Conservation (phyloP, 2,113 vertebrate genomes). For the Elaphurus davidianus region DNA sequence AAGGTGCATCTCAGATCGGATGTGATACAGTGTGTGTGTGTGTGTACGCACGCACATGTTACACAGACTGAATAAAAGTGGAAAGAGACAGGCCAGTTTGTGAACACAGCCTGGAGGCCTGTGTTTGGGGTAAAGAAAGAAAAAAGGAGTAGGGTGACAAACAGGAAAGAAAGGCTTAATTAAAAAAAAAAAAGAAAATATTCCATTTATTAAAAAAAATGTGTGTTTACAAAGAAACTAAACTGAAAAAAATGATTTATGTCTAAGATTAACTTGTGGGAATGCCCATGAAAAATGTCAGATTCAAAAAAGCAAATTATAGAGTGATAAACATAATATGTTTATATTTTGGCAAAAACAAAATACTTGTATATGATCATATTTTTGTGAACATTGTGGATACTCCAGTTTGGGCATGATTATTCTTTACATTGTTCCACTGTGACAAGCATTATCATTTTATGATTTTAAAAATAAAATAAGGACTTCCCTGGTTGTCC, state of each 20-base stretch:
- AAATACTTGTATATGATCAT: background rate
- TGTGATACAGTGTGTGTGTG: background rate
- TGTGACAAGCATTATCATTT: background rate
- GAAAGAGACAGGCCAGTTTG: background rate
- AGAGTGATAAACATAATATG: background rate
- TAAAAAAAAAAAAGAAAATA: too few species aligned
- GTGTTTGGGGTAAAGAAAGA: background rate
- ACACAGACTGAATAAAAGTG: background rate
- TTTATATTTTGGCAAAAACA: background rate
- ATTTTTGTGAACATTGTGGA: background rate
- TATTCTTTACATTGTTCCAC: background rate
- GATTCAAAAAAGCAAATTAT: background rate
- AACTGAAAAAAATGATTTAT: background rate
- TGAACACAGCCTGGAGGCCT: background rate
- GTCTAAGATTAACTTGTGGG: background rate
- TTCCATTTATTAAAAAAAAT: background rate
- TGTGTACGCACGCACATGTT: accelerated
- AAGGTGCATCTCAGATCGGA: background rate
- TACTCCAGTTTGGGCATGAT: background rate
- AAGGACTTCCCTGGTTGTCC: background rate
- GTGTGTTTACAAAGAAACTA: background rate
- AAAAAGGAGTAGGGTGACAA: background rate
- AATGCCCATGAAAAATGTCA: background rate
- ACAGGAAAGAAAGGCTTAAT: background rate
- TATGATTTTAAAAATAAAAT: background rate